Evolutionary conservation across 2,113 vertebrate genomes (phyloP).

Genomic region (Vanacampus margaritifer): DNA sequence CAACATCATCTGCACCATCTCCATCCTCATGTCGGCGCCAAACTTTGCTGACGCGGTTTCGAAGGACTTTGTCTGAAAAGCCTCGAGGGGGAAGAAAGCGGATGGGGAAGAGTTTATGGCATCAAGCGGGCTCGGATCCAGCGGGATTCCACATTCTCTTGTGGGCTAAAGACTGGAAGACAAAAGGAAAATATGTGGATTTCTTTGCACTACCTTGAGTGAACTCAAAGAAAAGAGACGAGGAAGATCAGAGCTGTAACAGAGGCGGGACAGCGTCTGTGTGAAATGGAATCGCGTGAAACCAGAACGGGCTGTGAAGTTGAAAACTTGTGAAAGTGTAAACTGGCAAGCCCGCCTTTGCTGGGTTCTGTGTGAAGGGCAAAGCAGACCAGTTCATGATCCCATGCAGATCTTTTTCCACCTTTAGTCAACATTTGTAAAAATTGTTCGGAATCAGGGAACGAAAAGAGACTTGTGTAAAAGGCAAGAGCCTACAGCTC

Average conservation of each 20-base stretch:
- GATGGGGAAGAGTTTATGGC: slow-evolving; percentile 36
- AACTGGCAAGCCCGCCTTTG: background rate
- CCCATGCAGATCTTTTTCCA: too few relatives aligned
- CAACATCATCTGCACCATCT: slow-evolving; percentile 82
- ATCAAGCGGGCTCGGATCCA: slow-evolving; percentile 40
- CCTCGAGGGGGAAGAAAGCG: slow-evolving; percentile 14
- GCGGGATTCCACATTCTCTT: slow-evolving; percentile 50
- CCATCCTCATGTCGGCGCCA: slow-evolving; percentile 80
- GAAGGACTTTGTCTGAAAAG: slow-evolving; percentile 77
- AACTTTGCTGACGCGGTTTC: slow-evolving; percentile 78
- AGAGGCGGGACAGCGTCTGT: background rate
- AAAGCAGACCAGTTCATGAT: too few relatives aligned
- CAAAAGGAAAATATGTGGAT: slow-evolving; percentile 38
- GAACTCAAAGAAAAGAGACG: slow-evolving; percentile 25
- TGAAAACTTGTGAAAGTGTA: background rate
- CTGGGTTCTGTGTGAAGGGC: background rate
- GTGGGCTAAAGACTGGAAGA: slow-evolving; percentile 25
- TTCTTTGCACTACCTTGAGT: slow-evolving; percentile 50
- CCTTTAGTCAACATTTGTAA: too few relatives aligned
- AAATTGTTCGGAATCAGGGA: too few relatives aligned
- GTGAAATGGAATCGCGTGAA: background rate
- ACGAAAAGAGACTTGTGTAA: too few relatives aligned
- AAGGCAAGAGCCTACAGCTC: too few relatives aligned
- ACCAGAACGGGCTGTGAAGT: background rate
- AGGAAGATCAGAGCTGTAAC: slow-evolving; percentile 4